Evolutionary conservation across 2,113 vertebrate species (phyloP).

Genomic region (Myanophis thanlyinensis): DNA sequence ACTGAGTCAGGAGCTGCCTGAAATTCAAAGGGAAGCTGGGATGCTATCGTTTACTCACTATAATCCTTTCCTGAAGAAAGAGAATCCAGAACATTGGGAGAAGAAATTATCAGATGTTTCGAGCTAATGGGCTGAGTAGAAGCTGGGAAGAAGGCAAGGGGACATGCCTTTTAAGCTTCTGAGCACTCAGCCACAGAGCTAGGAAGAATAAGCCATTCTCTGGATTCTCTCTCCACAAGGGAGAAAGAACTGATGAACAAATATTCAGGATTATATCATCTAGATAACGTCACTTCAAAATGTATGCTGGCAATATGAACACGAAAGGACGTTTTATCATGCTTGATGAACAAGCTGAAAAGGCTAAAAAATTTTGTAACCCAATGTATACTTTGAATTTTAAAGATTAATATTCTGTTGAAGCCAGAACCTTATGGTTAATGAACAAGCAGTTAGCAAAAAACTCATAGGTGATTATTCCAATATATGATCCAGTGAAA

Average conservation of each 20-base stretch:
- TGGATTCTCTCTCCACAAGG: no score
- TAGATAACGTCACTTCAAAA: not conserved
- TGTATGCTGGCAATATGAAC: not conserved
- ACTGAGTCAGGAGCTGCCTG: no score
- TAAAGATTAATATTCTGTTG: not conserved
- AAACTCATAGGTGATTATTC: not conserved
- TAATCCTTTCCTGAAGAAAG: no score
- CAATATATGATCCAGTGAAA: not conserved
- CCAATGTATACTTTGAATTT: not conserved
- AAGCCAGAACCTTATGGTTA: not conserved
- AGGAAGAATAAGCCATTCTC: no score
- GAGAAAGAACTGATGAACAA: not conserved
- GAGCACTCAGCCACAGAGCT: no score
- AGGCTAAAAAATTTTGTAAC: not conserved
- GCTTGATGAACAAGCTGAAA: not conserved
- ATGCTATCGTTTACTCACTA: no score
- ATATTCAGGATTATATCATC: not conserved
- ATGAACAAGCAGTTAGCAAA: not conserved
- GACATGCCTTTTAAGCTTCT: no score
- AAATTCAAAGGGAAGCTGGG: no score
- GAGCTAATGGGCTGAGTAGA: no score
- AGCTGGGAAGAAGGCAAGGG: no score
- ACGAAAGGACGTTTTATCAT: not conserved
- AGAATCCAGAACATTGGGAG: no score
- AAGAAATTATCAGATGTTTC: no score